Conservation (phyloP, 2,113 vertebrate genomes). For the Lamprotornis superbus region DNA sequence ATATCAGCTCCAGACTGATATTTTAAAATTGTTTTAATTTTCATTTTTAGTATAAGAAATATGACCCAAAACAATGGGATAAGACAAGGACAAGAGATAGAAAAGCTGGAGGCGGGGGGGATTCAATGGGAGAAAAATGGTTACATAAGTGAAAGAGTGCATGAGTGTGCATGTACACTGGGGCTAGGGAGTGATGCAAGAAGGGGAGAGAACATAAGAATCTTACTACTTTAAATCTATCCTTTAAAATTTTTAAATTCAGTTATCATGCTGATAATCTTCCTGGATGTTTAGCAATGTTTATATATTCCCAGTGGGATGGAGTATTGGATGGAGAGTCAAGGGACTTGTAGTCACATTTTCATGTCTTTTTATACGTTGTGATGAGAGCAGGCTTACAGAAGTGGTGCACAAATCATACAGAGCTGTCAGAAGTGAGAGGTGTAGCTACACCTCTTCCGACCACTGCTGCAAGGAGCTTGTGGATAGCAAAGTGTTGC, state of each 20-base stretch:
- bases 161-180: not conserved
- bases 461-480: not conserved
- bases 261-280: not conserved
- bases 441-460: not conserved
- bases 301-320: not conserved
- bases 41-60: not conserved
- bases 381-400: not conserved
- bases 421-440: not conserved
- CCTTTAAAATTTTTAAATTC: not conserved
- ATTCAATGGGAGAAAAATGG: not conserved
- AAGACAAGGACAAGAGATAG: not conserved
- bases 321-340: not conserved
- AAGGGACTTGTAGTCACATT: not conserved
- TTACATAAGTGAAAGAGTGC: not conserved
- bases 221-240: not conserved
- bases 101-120: rapidly evolving
- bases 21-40: not conserved
- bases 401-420: not conserved
- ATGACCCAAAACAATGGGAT: not conserved
- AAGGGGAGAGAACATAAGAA: not conserved
- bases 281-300: not conserved
- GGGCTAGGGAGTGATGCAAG: not conserved
- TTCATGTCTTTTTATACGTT: not conserved
- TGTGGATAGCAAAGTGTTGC: not conserved
- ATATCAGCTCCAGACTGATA: not conserved